phyloP scores from a whole-genome alignment of 2,888 invertebrate species.

The Nebria salina region DNA sequence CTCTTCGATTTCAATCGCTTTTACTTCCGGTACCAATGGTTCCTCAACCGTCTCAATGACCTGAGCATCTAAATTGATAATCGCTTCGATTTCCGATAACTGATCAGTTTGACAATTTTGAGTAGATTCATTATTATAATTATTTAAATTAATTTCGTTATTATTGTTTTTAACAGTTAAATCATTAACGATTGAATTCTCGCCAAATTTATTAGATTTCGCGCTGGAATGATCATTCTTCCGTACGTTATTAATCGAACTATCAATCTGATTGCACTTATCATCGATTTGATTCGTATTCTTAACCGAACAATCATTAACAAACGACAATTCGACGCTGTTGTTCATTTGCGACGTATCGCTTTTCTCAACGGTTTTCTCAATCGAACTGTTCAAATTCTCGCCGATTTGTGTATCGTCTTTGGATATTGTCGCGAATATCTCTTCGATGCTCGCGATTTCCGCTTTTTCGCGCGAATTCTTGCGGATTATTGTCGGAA shows the following conservation, averaged over 20 bases:
- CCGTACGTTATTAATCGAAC: background rate
- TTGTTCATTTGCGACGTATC: slow-evolving; percentile 14
- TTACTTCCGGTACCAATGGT: background rate
- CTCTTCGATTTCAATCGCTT: slow-evolving; percentile 23
- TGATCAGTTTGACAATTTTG: too few species aligned
- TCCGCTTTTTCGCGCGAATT: slow-evolving; percentile 22
- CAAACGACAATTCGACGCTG: background rate
- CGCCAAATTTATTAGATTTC: background rate
- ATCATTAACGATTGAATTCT: background rate
- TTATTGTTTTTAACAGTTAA: slow-evolving; percentile 12
- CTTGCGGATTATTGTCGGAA: slow-evolving; percentile 23
- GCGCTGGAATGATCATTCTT: background rate
- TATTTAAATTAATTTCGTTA: slow-evolving; percentile 7
- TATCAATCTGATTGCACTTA: background rate
- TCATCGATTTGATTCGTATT: background rate
- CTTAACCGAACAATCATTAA: background rate
- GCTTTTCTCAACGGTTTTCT: background rate
- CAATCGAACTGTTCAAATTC: background rate
- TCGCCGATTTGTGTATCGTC: background rate
- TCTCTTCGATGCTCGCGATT: slow-evolving; percentile 18
- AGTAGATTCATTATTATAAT: background rate
- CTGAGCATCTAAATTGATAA: too few species aligned
- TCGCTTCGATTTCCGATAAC: too few species aligned
- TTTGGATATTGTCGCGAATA: slow-evolving; percentile 18
- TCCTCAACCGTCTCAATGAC: background rate